Conservation (phyloP, 2,888 invertebrate genomes). For the Stenurella melanura region DNA sequence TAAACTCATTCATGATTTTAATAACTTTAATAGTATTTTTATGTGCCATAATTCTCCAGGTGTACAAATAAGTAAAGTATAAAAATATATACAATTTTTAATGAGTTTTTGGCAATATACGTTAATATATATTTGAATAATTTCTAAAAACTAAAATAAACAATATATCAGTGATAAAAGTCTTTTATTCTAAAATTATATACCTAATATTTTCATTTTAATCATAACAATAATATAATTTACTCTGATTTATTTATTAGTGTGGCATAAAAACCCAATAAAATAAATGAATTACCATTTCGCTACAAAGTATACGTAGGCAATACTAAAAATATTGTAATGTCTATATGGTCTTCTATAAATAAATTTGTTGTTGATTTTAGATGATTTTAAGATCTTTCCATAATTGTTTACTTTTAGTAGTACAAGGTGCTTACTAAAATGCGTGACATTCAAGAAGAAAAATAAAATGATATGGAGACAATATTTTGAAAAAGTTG, state of each 20-base stretch:
- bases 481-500: background rate
- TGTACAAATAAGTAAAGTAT: constrained; percentile 2
- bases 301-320: constrained; percentile 11
- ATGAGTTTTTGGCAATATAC: constrained; percentile 3
- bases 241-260: constrained; percentile 34
- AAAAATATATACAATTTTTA: constrained; percentile 2
- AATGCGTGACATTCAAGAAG: background rate
- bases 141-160: constrained; percentile 30
- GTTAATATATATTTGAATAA: constrained; percentile 4
- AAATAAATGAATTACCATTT: constrained; percentile 30
- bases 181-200: constrained; percentile 28
- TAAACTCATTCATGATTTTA: background rate
- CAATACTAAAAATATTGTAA: constrained; percentile 22
- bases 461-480: background rate
- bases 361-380: constrained; percentile 15
- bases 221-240: constrained; percentile 36
- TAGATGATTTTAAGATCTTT: constrained; percentile 1
- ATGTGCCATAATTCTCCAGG: background rate
- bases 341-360: constrained; percentile 26
- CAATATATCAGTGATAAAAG: constrained; percentile 28
- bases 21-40: constrained; percentile 1
- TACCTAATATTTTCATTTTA: constrained; percentile 31
- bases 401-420: constrained; percentile 9
- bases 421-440: background rate
- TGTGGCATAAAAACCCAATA: constrained; percentile 25